These are phyloP conservation scores for Crocodylus rhombifer DNA, from an alignment of 2,797 vertebrate species.

Conservation along the genomic window DNA sequence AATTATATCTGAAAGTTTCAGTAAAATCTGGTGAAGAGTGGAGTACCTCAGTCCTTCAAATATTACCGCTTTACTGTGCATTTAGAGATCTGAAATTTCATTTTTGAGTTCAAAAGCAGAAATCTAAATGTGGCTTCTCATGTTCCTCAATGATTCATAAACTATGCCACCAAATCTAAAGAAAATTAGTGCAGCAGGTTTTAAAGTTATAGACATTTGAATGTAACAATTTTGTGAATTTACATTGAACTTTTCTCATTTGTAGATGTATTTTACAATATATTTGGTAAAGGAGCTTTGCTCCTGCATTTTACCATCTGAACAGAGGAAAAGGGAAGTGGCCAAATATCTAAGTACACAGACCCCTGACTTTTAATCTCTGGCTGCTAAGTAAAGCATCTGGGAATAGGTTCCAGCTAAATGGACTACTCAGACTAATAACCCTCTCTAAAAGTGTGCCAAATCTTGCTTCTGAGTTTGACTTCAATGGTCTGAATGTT, in stretches of 20 bases:
- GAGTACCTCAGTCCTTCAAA: neutral
- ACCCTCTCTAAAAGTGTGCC: neutral
- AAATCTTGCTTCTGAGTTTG: neutral
- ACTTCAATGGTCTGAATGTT: too few species aligned
- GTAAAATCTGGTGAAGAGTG: neutral
- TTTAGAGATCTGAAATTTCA: neutral
- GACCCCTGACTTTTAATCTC: neutral
- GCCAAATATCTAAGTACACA: neutral
- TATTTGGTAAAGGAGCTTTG: neutral
- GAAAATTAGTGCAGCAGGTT: neutral
- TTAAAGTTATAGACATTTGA: accelerated
- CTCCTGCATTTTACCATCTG: neutral
- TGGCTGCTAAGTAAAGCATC: neutral
- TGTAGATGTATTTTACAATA: neutral
- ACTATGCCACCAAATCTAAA: neutral
- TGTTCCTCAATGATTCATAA: too few species aligned
- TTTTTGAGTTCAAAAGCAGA: neutral
- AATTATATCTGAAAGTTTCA: neutral
- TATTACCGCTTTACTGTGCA: neutral
- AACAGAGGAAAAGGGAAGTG: neutral
- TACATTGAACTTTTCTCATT: neutral
- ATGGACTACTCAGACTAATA: neutral
- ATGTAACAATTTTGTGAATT: neutral
- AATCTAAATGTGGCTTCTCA: neutral
- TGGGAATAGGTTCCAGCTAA: neutral